Evolutionary conservation across 2,797 vertebrate species (phyloP).

Genomic region (Pogoniulus pusillus): DNA sequence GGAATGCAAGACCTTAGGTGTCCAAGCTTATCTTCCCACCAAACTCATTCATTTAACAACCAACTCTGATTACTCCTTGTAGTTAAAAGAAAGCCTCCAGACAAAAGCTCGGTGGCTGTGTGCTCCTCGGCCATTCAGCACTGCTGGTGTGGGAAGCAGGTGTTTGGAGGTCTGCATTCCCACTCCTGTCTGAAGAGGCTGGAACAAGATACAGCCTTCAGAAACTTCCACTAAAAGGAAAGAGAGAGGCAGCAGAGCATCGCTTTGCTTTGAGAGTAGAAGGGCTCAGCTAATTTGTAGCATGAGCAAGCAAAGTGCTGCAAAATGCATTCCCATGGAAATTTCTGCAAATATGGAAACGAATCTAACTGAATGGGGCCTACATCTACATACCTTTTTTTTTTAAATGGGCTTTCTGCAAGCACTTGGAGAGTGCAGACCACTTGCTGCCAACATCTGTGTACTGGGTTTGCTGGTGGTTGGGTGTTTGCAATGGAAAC

Average conservation of each 20-base stretch:
- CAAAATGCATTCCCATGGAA: neutral
- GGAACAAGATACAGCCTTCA: neutral
- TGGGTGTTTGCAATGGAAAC: neutral
- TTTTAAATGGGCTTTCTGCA: neutral
- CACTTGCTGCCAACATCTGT: neutral
- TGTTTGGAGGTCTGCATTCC: neutral
- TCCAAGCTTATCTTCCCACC: conserved; percentile 39
- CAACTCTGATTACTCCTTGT: conserved; percentile 13
- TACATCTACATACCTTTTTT: neutral
- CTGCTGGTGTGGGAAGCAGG: conserved; percentile 38
- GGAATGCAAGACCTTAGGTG: conserved; percentile 64
- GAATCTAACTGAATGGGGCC: neutral
- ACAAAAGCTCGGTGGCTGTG: conserved; percentile 34
- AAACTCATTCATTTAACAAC: conserved; percentile 50
- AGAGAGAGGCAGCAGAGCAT: conserved; percentile 2
- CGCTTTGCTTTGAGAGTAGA: neutral
- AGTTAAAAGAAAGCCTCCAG: conserved; percentile 47
- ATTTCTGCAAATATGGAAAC: neutral
- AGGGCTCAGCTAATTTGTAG: conserved; percentile 23
- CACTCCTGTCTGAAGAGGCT: conserved; percentile 29
- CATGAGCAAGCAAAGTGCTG: neutral
- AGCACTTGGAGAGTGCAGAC: accelerated
- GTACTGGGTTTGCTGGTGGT: neutral
- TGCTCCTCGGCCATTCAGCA: neutral
- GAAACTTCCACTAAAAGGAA: neutral